Evolutionary conservation across 2,888 invertebrate genomes (phyloP).

Genomic region (Molorchus minor): DNA sequence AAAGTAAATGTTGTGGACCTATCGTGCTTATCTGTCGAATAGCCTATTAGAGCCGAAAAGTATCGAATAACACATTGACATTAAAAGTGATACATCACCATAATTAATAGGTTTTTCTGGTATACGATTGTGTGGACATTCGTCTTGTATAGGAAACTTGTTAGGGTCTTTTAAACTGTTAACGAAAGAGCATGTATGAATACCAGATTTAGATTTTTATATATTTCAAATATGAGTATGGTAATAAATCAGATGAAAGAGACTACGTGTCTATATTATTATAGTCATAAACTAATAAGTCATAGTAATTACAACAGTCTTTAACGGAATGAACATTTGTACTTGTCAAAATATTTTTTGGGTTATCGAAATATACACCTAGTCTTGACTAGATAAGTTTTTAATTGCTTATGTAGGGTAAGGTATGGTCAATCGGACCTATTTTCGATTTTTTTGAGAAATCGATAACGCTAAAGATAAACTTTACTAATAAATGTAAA

Average conservation of each 20-base stretch:
- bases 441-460: no score
- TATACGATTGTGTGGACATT: not conserved
- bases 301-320: no score
- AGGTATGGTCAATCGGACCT: no score
- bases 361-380: no score
- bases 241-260: not conserved
- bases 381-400: no score
- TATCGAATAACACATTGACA: constrained; percentile 22
- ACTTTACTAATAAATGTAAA: no score
- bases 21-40: constrained; percentile 7
- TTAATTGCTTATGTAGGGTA: no score
- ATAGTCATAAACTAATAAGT: no score
- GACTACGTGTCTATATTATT: no score
- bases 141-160: constrained; percentile 7
- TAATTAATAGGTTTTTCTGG: constrained; percentile 22
- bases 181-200: not conserved
- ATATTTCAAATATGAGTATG: not conserved
- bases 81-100: constrained; percentile 20
- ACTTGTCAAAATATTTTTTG: no score
- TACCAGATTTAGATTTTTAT: not conserved
- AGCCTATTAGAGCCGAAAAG: constrained; percentile 5
- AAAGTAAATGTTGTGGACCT: constrained; percentile 4
- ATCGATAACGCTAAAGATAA: no score
- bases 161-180: constrained; percentile 1
- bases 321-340: no score